Percentiles rank a stretch among this genome's conserved stretches.
Conservation (phyloP, 2,888 invertebrate genomes). For the Hipparchia semele region DNA sequence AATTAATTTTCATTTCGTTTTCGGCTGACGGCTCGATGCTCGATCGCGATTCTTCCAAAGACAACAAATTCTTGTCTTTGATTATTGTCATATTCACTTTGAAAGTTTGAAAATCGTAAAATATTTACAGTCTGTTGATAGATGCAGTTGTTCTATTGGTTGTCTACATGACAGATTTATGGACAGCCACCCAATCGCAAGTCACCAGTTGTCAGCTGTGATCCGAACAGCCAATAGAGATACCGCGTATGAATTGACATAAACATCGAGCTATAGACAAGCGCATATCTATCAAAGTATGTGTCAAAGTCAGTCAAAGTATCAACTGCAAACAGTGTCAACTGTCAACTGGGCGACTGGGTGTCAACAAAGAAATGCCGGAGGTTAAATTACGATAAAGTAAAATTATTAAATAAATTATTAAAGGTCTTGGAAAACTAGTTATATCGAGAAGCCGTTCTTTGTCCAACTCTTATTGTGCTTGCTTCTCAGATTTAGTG, state of each 20-base stretch:
- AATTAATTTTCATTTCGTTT: too few species aligned
- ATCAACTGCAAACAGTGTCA: too few species aligned
- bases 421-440: too few species aligned
- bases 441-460: background rate
- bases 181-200: slow-evolving; percentile 70
- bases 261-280: too few species aligned
- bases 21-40: too few species aligned
- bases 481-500: background rate
- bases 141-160: slow-evolving; percentile 39
- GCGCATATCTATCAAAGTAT: too few species aligned
- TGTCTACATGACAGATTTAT: slow-evolving; percentile 23
- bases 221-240: slow-evolving; percentile 56
- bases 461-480: background rate
- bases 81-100: background rate
- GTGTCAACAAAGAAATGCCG: too few species aligned
- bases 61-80: slow-evolving; percentile 2
- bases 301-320: too few species aligned
- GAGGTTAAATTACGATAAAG: too few species aligned
- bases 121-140: slow-evolving; percentile 35
- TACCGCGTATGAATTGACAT: too few species aligned
- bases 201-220: slow-evolving; percentile 67
- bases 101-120: background rate
- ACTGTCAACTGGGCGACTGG: too few species aligned
- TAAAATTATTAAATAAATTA: too few species aligned
- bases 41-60: background rate